Evolutionary conservation across 1,140 invertebrate genomes (phyloP).

Genomic region (Magallana gigas): DNA sequence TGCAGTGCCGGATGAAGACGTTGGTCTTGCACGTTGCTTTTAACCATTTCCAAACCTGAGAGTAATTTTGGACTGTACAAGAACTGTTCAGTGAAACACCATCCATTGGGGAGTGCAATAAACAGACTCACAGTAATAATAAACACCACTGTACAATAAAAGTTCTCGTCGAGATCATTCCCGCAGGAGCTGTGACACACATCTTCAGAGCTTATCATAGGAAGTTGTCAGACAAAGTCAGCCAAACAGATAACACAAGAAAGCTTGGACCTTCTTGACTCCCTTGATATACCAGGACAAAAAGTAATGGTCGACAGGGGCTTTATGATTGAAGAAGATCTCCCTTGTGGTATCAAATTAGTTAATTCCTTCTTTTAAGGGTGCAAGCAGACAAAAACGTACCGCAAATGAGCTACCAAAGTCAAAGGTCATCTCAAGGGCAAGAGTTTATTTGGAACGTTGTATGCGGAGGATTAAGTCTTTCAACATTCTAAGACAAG

Average conservation of each 20-base stretch:
- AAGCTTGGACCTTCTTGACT: not conserved
- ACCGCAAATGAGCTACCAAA: not conserved
- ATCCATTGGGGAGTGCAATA: not conserved
- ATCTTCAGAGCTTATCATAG: constrained; percentile 25
- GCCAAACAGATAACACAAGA: constrained; percentile 5
- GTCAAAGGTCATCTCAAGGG: not conserved
- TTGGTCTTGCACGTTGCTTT: not conserved
- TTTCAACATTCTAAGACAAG: not conserved
- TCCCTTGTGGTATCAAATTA: not conserved
- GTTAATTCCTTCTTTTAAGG: constrained; percentile 35
- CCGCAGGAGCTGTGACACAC: not conserved
- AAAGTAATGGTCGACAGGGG: constrained; percentile 47
- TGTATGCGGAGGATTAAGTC: not conserved
- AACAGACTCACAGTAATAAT: not conserved
- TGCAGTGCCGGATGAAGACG: not conserved
- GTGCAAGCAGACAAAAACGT: not conserved
- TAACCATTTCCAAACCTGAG: not conserved
- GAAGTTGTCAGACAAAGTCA: constrained; percentile 39
- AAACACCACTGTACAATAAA: not conserved
- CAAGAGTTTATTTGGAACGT: constrained; percentile 31
- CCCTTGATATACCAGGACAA: not conserved
- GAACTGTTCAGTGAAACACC: constrained; percentile 12
- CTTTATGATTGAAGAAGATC: constrained; percentile 43
- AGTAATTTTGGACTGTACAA: not conserved
- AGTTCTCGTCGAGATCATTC: no score